A percentile compares a stretch with the other conserved stretches of the same genome.
Conservation (phyloP, 1,140 invertebrate species). For the Coptotermes formosanus region DNA sequence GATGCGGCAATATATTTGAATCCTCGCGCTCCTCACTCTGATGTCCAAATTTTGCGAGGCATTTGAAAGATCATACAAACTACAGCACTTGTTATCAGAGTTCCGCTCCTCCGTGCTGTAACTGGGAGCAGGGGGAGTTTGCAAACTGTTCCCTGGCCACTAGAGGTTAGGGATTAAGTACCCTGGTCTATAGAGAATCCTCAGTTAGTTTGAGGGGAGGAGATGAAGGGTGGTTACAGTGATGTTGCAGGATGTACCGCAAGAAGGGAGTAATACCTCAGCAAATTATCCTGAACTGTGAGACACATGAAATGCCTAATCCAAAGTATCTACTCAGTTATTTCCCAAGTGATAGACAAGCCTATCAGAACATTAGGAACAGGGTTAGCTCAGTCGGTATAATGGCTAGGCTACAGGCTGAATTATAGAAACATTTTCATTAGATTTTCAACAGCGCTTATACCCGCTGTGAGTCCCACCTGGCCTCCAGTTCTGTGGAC, state of each 20-base stretch:
- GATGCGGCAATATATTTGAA: too few species aligned
- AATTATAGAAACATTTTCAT: too few species aligned
- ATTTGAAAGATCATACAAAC: neutral
- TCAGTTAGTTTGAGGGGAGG: conserved; percentile 13
- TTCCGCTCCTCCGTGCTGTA: neutral
- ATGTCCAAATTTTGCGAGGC: neutral
- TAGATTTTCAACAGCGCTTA: too few species aligned
- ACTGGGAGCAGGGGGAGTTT: neutral
- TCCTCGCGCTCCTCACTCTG: too few species aligned
- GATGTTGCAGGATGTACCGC: neutral
- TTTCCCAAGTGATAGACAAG: too few species aligned
- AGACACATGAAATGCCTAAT: too few species aligned
- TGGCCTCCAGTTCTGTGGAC: too few species aligned
- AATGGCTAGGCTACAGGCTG: too few species aligned
- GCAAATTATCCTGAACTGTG: neutral
- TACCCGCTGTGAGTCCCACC: too few species aligned
- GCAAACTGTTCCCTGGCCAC: neutral
- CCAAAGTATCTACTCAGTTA: too few species aligned
- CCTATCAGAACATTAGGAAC: too few species aligned
- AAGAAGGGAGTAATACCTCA: conserved; percentile 12
- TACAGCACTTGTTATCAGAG: neutral
- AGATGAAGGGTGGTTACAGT: neutral
- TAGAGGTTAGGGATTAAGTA: conserved; percentile 7
- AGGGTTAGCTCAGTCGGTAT: too few species aligned
- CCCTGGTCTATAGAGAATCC: neutral